Conservation (phyloP, 2,113 vertebrate species). For the Atlantisia rogersi region DNA sequence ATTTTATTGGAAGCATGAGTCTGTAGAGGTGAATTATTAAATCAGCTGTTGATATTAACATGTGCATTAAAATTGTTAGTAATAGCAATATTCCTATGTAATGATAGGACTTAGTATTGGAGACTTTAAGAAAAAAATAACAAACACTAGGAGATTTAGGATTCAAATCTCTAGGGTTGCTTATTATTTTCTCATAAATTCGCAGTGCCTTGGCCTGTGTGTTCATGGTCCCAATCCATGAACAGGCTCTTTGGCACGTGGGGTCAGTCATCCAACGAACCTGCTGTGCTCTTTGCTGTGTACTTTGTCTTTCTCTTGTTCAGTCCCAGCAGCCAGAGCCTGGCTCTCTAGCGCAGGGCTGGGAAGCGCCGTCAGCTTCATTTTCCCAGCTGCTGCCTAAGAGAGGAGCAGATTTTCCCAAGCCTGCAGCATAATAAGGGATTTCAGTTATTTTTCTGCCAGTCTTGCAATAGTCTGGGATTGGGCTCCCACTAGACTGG, state of each 20-base stretch:
- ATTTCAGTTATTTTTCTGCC: conserved; percentile 26
- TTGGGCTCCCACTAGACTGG: background rate
- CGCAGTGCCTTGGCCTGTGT: fast-evolving
- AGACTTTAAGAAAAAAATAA: background rate
- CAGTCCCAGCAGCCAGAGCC: background rate
- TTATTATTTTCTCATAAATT: background rate
- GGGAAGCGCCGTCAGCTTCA: background rate
- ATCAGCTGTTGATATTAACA: background rate
- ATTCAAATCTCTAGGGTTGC: background rate
- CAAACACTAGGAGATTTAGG: background rate
- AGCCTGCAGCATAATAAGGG: conserved; percentile 4
- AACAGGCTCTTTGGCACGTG: background rate
- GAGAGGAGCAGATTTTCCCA: conserved; percentile 38
- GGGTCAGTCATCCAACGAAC: fast-evolving
- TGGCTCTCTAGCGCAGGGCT: background rate
- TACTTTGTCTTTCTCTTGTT: background rate
- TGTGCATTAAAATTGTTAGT: background rate
- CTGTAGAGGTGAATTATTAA: background rate
- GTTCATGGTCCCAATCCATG: background rate
- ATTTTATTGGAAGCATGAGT: background rate
- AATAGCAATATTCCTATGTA: background rate
- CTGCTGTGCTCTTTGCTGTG: fast-evolving
- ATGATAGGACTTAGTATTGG: background rate
- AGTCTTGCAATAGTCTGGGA: background rate
- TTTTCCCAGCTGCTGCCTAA: conserved; percentile 45